Evolutionary conservation across 2,888 invertebrate species (phyloP).

Genomic region (Atrina japonica): DNA sequence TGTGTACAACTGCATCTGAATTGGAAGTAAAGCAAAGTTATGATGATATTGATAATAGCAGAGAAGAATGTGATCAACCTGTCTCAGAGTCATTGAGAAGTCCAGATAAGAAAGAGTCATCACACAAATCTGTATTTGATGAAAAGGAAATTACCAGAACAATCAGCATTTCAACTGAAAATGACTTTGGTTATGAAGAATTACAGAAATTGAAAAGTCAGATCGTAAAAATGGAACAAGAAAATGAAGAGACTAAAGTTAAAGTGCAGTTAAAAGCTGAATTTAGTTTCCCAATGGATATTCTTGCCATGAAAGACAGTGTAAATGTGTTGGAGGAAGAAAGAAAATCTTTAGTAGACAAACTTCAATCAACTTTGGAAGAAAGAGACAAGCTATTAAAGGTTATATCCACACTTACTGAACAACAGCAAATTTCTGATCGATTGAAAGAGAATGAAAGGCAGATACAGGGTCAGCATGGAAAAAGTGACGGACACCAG

Average conservation of each 20-base stretch:
- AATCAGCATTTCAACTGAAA: no score
- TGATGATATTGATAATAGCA: no score
- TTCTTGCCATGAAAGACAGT: slow-evolving; percentile 26
- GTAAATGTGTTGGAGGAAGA: neutral
- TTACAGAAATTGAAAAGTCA: neutral
- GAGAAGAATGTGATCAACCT: no score
- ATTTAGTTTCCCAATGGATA: slow-evolving; percentile 11
- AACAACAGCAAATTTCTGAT: no score
- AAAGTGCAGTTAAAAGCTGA: no score
- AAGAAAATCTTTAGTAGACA: neutral
- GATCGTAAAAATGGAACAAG: neutral
- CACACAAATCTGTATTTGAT: no score
- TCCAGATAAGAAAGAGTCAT: no score
- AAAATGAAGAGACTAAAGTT: neutral
- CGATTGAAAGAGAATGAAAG: neutral
- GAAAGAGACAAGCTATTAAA: slow-evolving; percentile 3
- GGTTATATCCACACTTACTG: neutral
- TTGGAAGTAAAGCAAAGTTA: no score
- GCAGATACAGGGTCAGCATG: neutral
- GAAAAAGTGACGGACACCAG: neutral
- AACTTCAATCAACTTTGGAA: neutral
- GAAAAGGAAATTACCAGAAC: no score
- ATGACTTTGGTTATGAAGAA: no score
- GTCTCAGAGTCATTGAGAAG: no score
- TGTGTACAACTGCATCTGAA: no score